Base-by-base conservation (phyloP, 2,888 invertebrate species). In the Lacanobia oleracea region DNA sequence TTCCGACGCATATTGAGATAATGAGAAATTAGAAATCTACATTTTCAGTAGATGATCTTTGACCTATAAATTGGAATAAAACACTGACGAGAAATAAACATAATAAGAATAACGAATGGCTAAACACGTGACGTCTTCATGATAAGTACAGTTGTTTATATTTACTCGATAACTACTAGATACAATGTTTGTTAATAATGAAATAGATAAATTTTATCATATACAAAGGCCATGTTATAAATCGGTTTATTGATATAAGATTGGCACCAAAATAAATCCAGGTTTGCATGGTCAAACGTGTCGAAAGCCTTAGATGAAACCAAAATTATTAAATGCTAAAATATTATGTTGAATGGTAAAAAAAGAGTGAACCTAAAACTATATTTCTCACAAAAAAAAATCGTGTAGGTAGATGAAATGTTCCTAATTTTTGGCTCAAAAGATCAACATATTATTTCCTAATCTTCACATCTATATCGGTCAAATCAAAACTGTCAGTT, bases 131-230 rank as follows among this genome's bases (percentile, higher is more conserved):
- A 72, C 60, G 60, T 81, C 62, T 16, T n/a, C 40, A 8, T 56
- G 84, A 84, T 84, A 82, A 72, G 56, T 23, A 53, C 51, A 53
- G 10, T 67, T 83, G 72, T 84, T 84, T 77, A 75, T 71, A 69
- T 59, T 64, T 67, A 67, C 48, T 62, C 21, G 33, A 62, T 81
- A 75, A 50, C 61, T 67, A 77, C 43, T 74, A 78, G 40, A 48
- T 71, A 75, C 73, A 74, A 63, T 76, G 66, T 76, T 62, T 48
- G 54, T 61, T 33, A 61, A 56, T 69, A 57, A n/a, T 60, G 60
- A 54, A 68, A 67, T 67, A 77, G 56, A 66, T 64, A 60, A 77
- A 68, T 18, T 45, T 45, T 40, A 59, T 61, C 40, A 57, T 57
- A 65, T 14, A 61, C 37, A 59, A 63, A 40, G 14, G 21, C 18